These are phyloP conservation scores for Peromyscus attwateri DNA, from an alignment of 2,797 vertebrate genomes.

Conservation along the genomic window DNA sequence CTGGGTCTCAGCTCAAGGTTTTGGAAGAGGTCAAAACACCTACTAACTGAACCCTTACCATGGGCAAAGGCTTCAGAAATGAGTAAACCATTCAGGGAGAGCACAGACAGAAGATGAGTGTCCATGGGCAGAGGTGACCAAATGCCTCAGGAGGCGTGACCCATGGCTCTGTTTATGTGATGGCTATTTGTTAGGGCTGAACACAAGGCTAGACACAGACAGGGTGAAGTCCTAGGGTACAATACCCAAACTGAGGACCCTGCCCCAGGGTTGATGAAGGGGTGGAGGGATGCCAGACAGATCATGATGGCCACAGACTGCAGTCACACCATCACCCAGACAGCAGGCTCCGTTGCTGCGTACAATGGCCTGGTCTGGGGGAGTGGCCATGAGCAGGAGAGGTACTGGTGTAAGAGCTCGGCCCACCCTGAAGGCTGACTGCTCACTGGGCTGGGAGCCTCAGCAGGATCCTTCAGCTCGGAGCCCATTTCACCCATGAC, in stretches of 20 bases:
- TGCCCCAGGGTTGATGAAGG: not conserved
- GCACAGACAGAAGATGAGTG: not conserved
- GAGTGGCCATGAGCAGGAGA: not conserved
- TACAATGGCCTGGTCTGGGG: not conserved
- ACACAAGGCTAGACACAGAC: not conserved
- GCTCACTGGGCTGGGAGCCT: not conserved
- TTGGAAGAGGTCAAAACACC: not conserved
- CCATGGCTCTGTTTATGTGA: not conserved
- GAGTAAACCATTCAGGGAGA: not conserved
- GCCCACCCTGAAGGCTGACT: not conserved
- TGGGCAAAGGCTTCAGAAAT: not conserved
- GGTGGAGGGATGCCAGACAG: not conserved
- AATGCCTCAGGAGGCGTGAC: not conserved
- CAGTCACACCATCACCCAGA: fast-evolving
- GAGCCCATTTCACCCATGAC: not conserved
- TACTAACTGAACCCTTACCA: not conserved
- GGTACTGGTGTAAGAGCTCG: not conserved
- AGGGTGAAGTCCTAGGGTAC: not conserved
- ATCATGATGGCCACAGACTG: not conserved
- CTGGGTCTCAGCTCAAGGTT: not conserved
- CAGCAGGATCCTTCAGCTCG: not conserved
- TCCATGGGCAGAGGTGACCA: not conserved
- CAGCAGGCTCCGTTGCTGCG: fast-evolving
- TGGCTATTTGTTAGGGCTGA: not conserved
- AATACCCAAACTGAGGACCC: not conserved